Evolutionary conservation across 2,888 invertebrate species (phyloP).

Genomic region (Lasioglossum zephyrum): DNA sequence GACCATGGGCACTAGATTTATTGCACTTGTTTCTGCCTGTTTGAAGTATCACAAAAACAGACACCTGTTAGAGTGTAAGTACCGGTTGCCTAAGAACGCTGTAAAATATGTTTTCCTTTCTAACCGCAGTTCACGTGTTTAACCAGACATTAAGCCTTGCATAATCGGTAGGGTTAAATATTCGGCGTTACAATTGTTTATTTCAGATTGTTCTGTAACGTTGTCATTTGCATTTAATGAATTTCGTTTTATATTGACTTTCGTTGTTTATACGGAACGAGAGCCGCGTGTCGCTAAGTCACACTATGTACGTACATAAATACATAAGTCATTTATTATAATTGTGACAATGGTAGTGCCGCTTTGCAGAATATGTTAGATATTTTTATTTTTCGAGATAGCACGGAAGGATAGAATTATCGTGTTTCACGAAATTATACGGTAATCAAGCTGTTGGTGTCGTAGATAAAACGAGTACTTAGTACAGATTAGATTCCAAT

Average conservation of each 20-base stretch:
- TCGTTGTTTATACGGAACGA: not conserved
- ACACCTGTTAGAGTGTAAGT: not conserved
- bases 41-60: not conserved
- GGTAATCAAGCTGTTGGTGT: not conserved
- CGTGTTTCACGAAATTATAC: not conserved
- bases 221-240: not conserved
- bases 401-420: not conserved
- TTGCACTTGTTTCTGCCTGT: not conserved
- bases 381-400: not conserved
- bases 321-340: not conserved
- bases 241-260: not conserved
- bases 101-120: not conserved
- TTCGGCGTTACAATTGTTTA: not conserved
- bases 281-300: no score
- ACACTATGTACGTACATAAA: no score
- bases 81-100: not conserved
- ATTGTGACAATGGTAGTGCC: no score
- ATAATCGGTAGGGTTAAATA: not conserved
- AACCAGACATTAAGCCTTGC: not conserved
- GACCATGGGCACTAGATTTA: not conserved
- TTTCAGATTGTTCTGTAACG: not conserved
- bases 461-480: not conserved
- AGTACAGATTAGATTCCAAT: not conserved
- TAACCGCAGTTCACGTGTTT: not conserved
- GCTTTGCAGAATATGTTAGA: not conserved